Percentiles rank a stretch among this genome's conserved stretches.
phyloP scores from a whole-genome alignment of 2,888 invertebrate genomes.

The Criorhina ranunculi region DNA sequence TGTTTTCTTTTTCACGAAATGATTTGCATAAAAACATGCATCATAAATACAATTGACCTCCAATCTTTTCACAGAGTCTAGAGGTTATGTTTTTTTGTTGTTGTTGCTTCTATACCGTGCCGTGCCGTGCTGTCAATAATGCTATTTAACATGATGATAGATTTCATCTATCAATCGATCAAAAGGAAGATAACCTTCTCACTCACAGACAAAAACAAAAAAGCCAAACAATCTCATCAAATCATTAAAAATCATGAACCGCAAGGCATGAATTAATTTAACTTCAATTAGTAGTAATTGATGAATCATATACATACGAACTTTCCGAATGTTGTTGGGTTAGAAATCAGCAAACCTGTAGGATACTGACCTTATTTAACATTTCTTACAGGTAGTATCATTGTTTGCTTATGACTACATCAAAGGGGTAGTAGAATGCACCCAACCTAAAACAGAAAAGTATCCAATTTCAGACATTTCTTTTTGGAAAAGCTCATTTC shows the following conservation, averaged over 20 bases:
- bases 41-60: constrained; percentile 67
- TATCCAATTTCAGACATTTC: not conserved
- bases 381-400: not conserved
- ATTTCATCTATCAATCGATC: constrained; percentile 67
- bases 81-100: not conserved
- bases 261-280: constrained; percentile 52
- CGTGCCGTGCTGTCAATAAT: constrained; percentile 44
- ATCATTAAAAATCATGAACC: constrained; percentile 52
- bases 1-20: not conserved
- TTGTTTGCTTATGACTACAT: not conserved
- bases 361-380: constrained; percentile 58
- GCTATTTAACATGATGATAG: constrained; percentile 59
- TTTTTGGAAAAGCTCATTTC: constrained; percentile 39
- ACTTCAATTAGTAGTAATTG: constrained; percentile 72
- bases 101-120: no score
- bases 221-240: constrained; percentile 50
- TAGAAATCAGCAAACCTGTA: constrained; percentile 15
- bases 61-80: constrained; percentile 48
- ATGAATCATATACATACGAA: constrained; percentile 22
- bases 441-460: not conserved
- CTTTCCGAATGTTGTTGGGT: constrained; percentile 7
- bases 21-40: constrained; percentile 67
- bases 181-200: constrained; percentile 72
- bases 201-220: constrained; percentile 19
- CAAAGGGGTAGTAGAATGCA: not conserved